Base-by-base conservation (phyloP, 1,140 invertebrate genomes). In the Drosophila yakuba region DNA sequence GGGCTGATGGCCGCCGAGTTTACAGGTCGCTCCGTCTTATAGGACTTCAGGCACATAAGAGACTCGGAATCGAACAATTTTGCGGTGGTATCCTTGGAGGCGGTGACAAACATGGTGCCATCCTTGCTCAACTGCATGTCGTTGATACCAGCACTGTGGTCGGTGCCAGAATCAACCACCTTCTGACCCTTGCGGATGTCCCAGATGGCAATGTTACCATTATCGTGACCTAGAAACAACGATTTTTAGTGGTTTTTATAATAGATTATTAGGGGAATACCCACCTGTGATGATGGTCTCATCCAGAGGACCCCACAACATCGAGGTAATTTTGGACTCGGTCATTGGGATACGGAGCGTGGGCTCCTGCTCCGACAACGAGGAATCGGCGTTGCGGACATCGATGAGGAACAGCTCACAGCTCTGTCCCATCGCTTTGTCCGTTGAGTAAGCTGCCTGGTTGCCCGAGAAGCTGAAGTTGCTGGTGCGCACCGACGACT, bases 1-100 rank as follows among this genome's bases (percentile, higher is more conserved):
- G 98, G 98, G 66, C 98, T 99, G 67, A 99, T 96, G 7, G 98
- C 96, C 10, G 98, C 98, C 20, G 98, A 99, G 92, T 99, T 99
- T 0, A 99, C 97, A 7, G 98, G 98, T 75, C 98, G 94, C 88
- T 99, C 98, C 14, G 98, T 99, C 93, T 98, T 98, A 93, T 98
- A 99, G 7, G 97, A 97, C 93, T 99, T 99, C 35, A 99, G 91
- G 20, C 96, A 94, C 91, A 97, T 95, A 20, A 99, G 93, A 10
- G 96, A 96, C 41, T 96, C 95, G 8, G 96, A 95, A 92, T 99
- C 98, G 93, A 99, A 99, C 2, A 99, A 93, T 93, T 98, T 99
- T 0, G 98, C 97, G 14, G 98, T 98, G 68, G 96, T 95, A 93
- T 99, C 98, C 93, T 98, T 97, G 1, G 97, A 98, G 4, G 98